phyloP scores from a whole-genome alignment of 2,797 vertebrate species.

The Microchirus variegatus region DNA sequence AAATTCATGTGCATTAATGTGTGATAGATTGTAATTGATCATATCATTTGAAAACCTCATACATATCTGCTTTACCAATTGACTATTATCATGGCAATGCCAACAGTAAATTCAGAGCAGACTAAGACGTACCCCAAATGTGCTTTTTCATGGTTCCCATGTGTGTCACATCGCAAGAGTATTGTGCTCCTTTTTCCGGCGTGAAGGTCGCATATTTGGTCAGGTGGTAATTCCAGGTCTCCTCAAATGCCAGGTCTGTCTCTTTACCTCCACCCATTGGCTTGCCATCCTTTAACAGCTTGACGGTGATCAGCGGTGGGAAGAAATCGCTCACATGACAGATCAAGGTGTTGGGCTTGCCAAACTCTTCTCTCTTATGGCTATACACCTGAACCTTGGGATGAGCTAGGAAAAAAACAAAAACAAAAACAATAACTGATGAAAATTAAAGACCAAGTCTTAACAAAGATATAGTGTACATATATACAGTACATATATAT shows the following conservation, averaged over 20 bases:
- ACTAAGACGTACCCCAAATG: slow-evolving; percentile 80
- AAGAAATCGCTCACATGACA: slow-evolving; percentile 85
- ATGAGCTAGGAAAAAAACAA: not conserved
- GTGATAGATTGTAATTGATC: too few relatives aligned
- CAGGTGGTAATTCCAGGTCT: slow-evolving; percentile 86
- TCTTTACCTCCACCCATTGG: not conserved
- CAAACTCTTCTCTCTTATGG: slow-evolving; percentile 2
- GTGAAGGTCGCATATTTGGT: slow-evolving; percentile 63
- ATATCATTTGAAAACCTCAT: not conserved
- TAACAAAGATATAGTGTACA: too few relatives aligned
- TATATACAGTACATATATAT: too few relatives aligned
- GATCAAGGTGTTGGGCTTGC: slow-evolving; percentile 75
- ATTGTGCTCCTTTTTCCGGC: fast-evolving
- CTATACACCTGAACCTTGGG: slow-evolving; percentile 83
- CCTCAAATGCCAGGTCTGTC: slow-evolving; percentile 85
- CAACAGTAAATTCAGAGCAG: not conserved
- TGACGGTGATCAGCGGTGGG: slow-evolving; percentile 82
- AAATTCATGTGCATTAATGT: too few relatives aligned
- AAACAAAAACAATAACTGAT: not conserved
- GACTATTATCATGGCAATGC: not conserved
- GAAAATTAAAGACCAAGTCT: too few relatives aligned
- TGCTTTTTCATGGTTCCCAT: fast-evolving
- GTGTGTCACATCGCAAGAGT: slow-evolving; percentile 80
- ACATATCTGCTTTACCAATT: not conserved
- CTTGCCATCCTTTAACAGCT: slow-evolving; percentile 51